Conservation (phyloP, 2,797 vertebrate species). For the Gymnodraco acuticeps region DNA sequence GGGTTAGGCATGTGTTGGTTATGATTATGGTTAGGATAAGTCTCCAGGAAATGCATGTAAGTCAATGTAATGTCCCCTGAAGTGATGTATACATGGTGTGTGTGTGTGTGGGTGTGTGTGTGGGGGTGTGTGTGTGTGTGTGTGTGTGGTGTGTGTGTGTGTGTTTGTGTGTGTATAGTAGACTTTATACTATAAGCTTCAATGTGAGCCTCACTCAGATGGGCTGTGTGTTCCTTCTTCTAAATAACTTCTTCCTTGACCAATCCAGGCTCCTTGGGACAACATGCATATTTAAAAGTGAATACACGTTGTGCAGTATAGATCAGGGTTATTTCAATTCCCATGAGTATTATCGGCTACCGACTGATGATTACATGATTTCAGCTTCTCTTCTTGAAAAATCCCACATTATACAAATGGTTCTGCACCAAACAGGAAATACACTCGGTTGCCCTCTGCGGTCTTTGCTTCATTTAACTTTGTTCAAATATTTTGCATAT, state of each 20-base stretch:
- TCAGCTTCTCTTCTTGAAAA: neutral
- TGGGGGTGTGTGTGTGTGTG: too few relatives aligned
- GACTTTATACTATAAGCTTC: conserved; percentile 59
- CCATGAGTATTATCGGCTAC: neutral
- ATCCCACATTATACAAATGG: neutral
- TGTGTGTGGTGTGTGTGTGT: conserved; percentile 5
- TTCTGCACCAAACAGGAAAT: conserved; percentile 3
- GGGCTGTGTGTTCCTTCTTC: conserved; percentile 56
- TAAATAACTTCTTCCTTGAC: conserved; percentile 34
- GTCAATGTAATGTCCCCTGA: too few relatives aligned
- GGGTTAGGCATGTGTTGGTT: too few relatives aligned
- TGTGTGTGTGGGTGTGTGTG: too few relatives aligned
- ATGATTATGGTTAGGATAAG: too few relatives aligned
- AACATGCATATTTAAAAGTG: neutral
- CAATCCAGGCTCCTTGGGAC: neutral
- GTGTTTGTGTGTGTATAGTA: conserved; percentile 35
- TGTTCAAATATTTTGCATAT: neutral
- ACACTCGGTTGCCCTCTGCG: neutral
- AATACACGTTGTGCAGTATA: neutral
- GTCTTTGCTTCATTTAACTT: neutral
- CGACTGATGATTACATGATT: too few relatives aligned
- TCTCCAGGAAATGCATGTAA: too few relatives aligned
- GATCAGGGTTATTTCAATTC: neutral
- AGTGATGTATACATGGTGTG: too few relatives aligned
- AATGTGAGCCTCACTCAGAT: conserved; percentile 63